Percentiles rank a stretch among this genome's conserved stretches.
Evolutionary conservation across 1,140 invertebrate species (phyloP).

Genomic region (Drosophila athabasca): DNA sequence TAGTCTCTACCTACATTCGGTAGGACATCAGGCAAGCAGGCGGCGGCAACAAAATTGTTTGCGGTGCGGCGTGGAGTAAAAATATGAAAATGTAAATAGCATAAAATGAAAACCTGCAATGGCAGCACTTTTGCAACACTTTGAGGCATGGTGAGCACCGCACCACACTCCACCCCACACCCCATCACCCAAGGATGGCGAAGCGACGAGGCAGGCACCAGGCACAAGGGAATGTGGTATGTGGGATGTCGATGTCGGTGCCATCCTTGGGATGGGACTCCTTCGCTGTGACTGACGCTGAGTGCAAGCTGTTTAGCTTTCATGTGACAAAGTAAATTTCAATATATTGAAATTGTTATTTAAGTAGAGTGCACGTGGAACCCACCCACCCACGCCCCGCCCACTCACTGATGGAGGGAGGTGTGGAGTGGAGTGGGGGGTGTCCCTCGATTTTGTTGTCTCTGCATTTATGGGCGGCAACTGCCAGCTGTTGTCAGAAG

Average conservation of each 20-base stretch:
- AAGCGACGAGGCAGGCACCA: not conserved
- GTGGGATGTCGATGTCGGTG: not conserved
- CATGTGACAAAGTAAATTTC: slow-evolving; percentile 82
- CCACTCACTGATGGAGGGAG: too few relatives aligned
- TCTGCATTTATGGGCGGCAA: slow-evolving; percentile 26
- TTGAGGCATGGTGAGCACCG: slow-evolving; percentile 14
- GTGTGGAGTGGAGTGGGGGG: not conserved
- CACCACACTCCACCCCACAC: too few relatives aligned
- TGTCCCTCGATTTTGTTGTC: slow-evolving; percentile 19
- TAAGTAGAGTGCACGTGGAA: slow-evolving; percentile 74
- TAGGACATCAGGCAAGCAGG: slow-evolving; percentile 22
- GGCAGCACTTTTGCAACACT: slow-evolving; percentile 77
- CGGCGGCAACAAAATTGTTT: slow-evolving; percentile 61
- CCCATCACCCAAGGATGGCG: slow-evolving; percentile 11
- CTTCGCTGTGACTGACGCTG: slow-evolving; percentile 68
- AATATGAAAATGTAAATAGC: slow-evolving; percentile 79
- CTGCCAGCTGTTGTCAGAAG: slow-evolving; percentile 52
- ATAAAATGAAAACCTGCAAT: slow-evolving; percentile 76
- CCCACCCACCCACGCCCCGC: not conserved
- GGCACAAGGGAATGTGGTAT: not conserved
- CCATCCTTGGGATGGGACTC: slow-evolving; percentile 14
- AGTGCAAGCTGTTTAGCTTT: slow-evolving; percentile 80
- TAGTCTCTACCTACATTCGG: slow-evolving; percentile 3
- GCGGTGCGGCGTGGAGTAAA: slow-evolving; percentile 62
- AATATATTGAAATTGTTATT: slow-evolving; percentile 83